phyloP scores from a whole-genome alignment of 2,797 vertebrate species.

The Melanotaenia pygmaea region DNA sequence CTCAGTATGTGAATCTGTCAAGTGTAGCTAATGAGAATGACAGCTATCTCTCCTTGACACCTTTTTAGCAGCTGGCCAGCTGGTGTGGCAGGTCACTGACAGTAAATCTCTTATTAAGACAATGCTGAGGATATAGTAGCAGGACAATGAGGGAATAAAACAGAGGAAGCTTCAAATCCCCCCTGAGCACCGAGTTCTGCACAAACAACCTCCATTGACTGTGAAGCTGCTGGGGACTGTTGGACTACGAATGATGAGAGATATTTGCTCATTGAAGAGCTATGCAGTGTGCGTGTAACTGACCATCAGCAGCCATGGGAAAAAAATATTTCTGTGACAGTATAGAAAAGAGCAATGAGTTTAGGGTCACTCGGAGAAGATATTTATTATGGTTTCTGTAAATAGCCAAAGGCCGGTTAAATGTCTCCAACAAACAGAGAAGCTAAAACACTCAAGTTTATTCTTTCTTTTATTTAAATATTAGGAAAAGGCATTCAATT shows the following conservation, averaged over 20 bases:
- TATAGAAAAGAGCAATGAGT: constrained; percentile 29
- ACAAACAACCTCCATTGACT: constrained; percentile 70
- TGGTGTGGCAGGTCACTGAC: constrained; percentile 58
- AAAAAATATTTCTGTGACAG: constrained; percentile 33
- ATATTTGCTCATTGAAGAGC: constrained; percentile 50
- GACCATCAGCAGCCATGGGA: constrained; percentile 36
- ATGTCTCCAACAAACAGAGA: constrained; percentile 5
- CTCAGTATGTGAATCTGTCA: constrained; percentile 51
- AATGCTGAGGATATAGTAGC: constrained; percentile 86
- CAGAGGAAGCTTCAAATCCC: constrained; percentile 82
- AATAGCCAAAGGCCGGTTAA: constrained; percentile 19
- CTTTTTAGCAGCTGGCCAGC: constrained; percentile 80
- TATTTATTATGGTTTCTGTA: background rate
- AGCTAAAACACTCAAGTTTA: background rate
- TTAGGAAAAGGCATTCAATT: background rate
- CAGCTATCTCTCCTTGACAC: constrained; percentile 80
- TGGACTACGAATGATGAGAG: constrained; percentile 14
- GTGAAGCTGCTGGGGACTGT: constrained; percentile 40
- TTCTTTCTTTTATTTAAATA: background rate
- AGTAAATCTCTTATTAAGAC: constrained; percentile 87
- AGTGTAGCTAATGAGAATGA: constrained; percentile 75
- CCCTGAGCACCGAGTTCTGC: constrained; percentile 56
- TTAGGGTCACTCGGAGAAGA: constrained; percentile 40
- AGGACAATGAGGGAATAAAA: constrained; percentile 88
- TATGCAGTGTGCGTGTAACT: constrained; percentile 39